These are phyloP conservation scores for Bradynema listronoti DNA, from an alignment of 1,140 invertebrate genomes.

Conservation along the genomic window DNA sequence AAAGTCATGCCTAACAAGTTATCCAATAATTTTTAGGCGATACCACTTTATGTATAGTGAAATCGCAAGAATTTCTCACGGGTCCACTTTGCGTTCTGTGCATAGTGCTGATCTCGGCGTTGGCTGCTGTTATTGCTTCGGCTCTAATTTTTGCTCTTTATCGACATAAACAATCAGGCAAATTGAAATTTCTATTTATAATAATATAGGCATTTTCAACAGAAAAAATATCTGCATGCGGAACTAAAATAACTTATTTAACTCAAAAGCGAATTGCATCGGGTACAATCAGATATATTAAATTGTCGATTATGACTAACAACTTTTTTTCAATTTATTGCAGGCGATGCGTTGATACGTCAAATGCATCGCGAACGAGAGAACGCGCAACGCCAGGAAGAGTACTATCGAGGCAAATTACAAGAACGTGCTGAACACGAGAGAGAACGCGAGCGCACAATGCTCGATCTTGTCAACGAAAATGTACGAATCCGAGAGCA, in stretches of 20 bases:
- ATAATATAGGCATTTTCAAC: neutral
- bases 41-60: slow-evolving; percentile 8
- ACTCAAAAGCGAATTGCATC: too few species aligned
- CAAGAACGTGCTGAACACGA: slow-evolving; percentile 13
- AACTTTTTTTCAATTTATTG: slow-evolving; percentile 5
- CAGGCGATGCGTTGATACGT: slow-evolving; percentile 7
- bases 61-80: slow-evolving; percentile 18
- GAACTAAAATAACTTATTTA: too few species aligned
- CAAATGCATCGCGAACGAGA: slow-evolving; percentile 29
- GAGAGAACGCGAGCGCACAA: slow-evolving; percentile 28
- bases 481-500: slow-evolving; percentile 23
- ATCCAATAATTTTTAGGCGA: slow-evolving; percentile 28
- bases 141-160: slow-evolving; percentile 21
- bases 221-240: too few species aligned
- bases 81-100: slow-evolving; percentile 31
- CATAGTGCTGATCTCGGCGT: slow-evolving; percentile 19
- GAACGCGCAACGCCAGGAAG: slow-evolving; percentile 21
- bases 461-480: slow-evolving; percentile 33
- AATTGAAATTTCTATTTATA: neutral
- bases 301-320: too few species aligned
- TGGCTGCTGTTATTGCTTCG: slow-evolving; percentile 12
- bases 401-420: slow-evolving; percentile 23
- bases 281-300: too few species aligned
- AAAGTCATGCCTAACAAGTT: neutral
- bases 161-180: slow-evolving; percentile 24